A percentile compares a stretch with the other conserved stretches of the same genome.
Evolutionary conservation across 2,113 vertebrate species (phyloP).

Genomic region (Cryptoleucopteryx plumbea): DNA sequence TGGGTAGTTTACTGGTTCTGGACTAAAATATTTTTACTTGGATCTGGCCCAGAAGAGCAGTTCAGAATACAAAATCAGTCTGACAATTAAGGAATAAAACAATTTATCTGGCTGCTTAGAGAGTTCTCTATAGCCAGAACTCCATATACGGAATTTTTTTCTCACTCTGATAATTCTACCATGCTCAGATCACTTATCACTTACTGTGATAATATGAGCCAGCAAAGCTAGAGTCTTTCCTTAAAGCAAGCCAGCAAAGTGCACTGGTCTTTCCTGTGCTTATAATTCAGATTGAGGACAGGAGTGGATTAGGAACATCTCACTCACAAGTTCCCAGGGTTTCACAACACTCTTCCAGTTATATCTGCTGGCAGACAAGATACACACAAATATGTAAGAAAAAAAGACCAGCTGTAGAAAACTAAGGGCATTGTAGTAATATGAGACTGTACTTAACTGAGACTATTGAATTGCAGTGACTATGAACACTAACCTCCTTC

Average conservation of each 20-base stretch:
- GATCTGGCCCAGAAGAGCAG: background rate
- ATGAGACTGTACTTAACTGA: background rate
- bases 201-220: background rate
- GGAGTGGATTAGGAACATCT: background rate
- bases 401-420: background rate
- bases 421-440: background rate
- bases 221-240: background rate
- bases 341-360: background rate
- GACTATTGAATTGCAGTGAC: background rate
- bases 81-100: background rate
- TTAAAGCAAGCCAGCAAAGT: background rate
- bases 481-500: background rate
- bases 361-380: background rate
- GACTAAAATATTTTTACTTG: background rate
- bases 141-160: background rate
- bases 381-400: background rate
- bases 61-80: background rate
- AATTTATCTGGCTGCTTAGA: background rate
- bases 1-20: background rate
- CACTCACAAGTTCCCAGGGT: background rate
- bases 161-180: background rate
- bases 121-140: background rate
- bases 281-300: background rate
- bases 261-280: background rate
- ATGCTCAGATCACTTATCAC: background rate